phyloP scores from a whole-genome alignment of 2,113 vertebrate genomes.

The Paralichthys olivaceus region DNA sequence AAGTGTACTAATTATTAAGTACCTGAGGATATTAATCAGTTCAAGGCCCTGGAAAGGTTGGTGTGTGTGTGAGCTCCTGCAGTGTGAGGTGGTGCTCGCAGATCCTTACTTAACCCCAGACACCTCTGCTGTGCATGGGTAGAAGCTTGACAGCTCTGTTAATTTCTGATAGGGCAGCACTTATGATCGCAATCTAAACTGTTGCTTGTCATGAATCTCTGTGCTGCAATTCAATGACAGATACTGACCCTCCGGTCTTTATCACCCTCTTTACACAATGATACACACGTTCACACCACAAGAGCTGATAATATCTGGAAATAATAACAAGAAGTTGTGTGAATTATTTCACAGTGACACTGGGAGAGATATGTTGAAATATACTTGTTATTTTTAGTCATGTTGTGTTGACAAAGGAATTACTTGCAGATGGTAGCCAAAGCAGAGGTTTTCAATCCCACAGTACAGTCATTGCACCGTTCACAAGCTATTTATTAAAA shows the following conservation, averaged over 20 bases:
- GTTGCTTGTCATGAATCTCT: conserved; percentile 71
- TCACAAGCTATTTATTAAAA: too few species aligned
- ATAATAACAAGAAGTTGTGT: conserved; percentile 35
- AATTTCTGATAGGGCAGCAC: conserved; percentile 68
- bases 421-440: conserved; percentile 2
- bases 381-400: not conserved
- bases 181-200: conserved; percentile 66
- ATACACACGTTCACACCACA: conserved; percentile 78
- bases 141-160: conserved; percentile 77
- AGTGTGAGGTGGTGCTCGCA: conserved; percentile 64
- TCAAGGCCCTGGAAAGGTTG: conserved; percentile 20
- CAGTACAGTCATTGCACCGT: too few species aligned
- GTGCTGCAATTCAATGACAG: conserved; percentile 71
- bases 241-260: conserved; percentile 75
- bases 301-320: conserved; percentile 22
- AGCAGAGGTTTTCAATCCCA: not conserved
- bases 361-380: not conserved
- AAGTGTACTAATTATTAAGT: conserved; percentile 28
- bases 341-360: not conserved
- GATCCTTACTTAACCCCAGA: conserved; percentile 80
- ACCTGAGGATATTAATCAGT: conserved; percentile 42
- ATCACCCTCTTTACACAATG: conserved; percentile 78
- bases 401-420: not conserved
- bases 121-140: conserved; percentile 75
- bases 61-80: conserved; percentile 52